Evolutionary conservation across 2,888 invertebrate genomes (phyloP), one percentile per base, ranked within the genome.

Genomic region (Caenorhabditis becei): DNA sequence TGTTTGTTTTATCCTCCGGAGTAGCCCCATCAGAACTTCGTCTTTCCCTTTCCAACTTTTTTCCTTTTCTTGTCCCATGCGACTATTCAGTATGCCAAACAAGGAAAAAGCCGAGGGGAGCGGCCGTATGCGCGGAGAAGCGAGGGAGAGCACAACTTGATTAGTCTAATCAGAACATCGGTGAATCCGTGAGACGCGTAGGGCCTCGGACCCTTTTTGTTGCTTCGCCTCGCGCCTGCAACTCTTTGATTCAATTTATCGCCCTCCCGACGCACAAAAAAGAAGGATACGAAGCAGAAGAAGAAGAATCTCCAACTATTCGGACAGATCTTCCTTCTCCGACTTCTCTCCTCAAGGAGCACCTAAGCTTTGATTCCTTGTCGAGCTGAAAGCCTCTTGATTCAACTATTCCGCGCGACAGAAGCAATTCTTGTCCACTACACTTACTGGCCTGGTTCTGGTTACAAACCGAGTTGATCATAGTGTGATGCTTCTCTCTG

Each of bases 131-230:
- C 63, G 49, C 37, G 53, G 10, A 24, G 51, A 41, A 51, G 37
- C 47, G 54, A 66, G 54, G 23, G 62, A 63, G 77, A 62, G 66
- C 72, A 67, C 69, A 75, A 80, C 75, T 80, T 75, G 80, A 80
- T 80, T 80, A 80, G 75, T 80, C 62, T 80, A 80, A 80, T 80
- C 80, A 80, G 75, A 75, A 80, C 72, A 79, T 79, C 74, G 80
- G 80, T 80, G 80, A 74, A 74, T 71, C 65, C 65, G 44, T 47
- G 49, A 53, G 37, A 14, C 18, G 26, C 16, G 41, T 2, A 16
- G 59, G 54, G 28, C 14, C 63, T 47, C n/a, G n/a, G n/a, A n/a
- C n/a, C 65, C 47, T 47, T 56, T 32, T 67, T 66, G 61, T 66
- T 54, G 75, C 66, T 61, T 59, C 47, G 47, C 56, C 66, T 66